Evolutionary conservation across 2,113 vertebrate genomes (phyloP).

Genomic region (Stegostoma tigrinum): DNA sequence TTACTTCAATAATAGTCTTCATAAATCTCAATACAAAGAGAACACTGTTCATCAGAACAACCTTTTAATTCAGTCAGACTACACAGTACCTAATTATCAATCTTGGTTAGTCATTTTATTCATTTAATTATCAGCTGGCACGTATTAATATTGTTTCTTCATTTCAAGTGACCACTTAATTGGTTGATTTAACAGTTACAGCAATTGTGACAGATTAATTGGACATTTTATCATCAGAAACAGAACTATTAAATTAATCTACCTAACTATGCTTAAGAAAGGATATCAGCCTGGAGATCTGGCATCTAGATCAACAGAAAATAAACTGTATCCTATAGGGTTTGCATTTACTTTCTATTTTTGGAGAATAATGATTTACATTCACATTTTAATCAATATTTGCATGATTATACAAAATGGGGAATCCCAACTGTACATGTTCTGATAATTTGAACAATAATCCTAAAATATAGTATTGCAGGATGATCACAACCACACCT

Average conservation of each 20-base stretch:
- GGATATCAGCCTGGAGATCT: neutral
- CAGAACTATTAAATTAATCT: neutral
- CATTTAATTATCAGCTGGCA: neutral
- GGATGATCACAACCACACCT: neutral
- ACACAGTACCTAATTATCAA: neutral
- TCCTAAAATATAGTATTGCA: neutral
- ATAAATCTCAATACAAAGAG: conserved; percentile 39
- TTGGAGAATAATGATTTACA: neutral
- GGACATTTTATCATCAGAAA: neutral
- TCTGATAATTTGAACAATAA: neutral
- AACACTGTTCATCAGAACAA: conserved; percentile 29
- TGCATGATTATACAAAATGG: neutral
- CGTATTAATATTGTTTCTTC: neutral
- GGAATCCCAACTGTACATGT: neutral
- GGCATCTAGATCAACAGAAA: neutral
- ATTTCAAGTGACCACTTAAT: neutral
- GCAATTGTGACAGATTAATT: neutral
- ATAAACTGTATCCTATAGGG: neutral
- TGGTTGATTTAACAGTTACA: neutral
- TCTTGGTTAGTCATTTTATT: neutral
- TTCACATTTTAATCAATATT: neutral
- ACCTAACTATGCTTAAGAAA: neutral
- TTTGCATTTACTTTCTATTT: neutral
- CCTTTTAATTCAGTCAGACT: conserved; percentile 28
- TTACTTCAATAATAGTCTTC: conserved; percentile 2